phyloP scores from a whole-genome alignment of 2,888 invertebrate genomes.

The Drosophila diplacantha region DNA sequence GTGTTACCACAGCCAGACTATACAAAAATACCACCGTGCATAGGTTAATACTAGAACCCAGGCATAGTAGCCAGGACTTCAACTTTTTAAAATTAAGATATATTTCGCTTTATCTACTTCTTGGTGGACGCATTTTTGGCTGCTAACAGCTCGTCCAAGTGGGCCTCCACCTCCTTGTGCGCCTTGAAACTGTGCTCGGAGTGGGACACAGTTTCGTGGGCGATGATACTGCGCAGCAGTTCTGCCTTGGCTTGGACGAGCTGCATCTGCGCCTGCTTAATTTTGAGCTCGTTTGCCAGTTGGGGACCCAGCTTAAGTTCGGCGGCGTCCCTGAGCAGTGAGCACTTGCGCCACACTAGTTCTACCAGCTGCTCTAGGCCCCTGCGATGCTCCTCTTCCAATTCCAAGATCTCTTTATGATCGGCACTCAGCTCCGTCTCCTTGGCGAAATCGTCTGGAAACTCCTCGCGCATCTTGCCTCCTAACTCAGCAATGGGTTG shows the following conservation, averaged over 20 bases:
- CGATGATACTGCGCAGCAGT: slow-evolving; percentile 62
- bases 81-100: neutral
- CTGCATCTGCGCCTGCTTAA: slow-evolving; percentile 65
- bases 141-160: slow-evolving; percentile 66
- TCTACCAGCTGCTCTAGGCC: slow-evolving; percentile 58
- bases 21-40: neutral
- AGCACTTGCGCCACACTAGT: slow-evolving; percentile 65
- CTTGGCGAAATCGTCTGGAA: slow-evolving; percentile 60
- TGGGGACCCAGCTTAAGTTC: slow-evolving; percentile 74
- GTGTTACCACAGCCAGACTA: slow-evolving; percentile 24
- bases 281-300: slow-evolving; percentile 65
- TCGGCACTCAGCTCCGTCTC: slow-evolving; percentile 25
- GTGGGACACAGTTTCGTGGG: slow-evolving; percentile 62
- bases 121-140: slow-evolving; percentile 2
- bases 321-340: slow-evolving; percentile 63
- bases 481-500: slow-evolving; percentile 60
- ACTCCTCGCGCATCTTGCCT: slow-evolving; percentile 58
- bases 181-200: slow-evolving; percentile 72
- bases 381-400: slow-evolving; percentile 66
- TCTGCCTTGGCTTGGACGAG: slow-evolving; percentile 70
- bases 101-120: slow-evolving; percentile 8
- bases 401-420: slow-evolving; percentile 53
- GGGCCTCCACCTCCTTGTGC: slow-evolving; percentile 68
- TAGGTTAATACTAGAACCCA: neutral
- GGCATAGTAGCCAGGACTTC: neutral